These are phyloP conservation scores for Aricia artaxerxes DNA, from an alignment of 2,888 invertebrate genomes.

Conservation along the genomic window DNA sequence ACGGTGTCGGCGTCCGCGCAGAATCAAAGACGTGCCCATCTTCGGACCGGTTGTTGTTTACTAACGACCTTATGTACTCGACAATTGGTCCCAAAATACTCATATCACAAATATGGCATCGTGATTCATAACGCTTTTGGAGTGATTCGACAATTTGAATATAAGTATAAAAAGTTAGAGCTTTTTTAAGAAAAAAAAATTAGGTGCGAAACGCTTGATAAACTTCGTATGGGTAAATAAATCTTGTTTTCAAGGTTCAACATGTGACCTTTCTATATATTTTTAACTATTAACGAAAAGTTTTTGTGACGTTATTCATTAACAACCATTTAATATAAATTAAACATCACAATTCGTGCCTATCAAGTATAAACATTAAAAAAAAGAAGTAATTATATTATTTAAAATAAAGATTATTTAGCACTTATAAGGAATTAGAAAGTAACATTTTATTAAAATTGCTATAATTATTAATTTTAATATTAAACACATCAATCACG, in stretches of 20 bases:
- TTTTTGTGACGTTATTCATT: no score
- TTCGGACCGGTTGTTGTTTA: constrained; percentile 67
- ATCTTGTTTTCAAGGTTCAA: background rate
- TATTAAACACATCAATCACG: background rate
- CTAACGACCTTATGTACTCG: constrained; percentile 64
- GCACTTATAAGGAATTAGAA: background rate
- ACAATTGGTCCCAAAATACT: constrained; percentile 54
- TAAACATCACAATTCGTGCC: no score
- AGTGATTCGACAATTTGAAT: background rate
- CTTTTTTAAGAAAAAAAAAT: background rate
- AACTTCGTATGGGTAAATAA: background rate
- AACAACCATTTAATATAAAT: no score
- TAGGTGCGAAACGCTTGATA: background rate
- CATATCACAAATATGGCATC: background rate
- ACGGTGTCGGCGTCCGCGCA: constrained; percentile 56
- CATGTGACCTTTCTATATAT: background rate
- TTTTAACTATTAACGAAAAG: no score
- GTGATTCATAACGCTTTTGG: background rate
- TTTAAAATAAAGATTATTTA: background rate
- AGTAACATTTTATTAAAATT: background rate
- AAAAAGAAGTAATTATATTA: no score
- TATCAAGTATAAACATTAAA: no score
- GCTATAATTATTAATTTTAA: background rate
- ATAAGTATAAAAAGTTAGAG: background rate
- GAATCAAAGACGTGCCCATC: constrained; percentile 65